A percentile compares a stretch with the other conserved stretches of the same genome.
Evolutionary conservation across 2,113 vertebrate species (phyloP).

Genomic region (Lanius ludovicianus): DNA sequence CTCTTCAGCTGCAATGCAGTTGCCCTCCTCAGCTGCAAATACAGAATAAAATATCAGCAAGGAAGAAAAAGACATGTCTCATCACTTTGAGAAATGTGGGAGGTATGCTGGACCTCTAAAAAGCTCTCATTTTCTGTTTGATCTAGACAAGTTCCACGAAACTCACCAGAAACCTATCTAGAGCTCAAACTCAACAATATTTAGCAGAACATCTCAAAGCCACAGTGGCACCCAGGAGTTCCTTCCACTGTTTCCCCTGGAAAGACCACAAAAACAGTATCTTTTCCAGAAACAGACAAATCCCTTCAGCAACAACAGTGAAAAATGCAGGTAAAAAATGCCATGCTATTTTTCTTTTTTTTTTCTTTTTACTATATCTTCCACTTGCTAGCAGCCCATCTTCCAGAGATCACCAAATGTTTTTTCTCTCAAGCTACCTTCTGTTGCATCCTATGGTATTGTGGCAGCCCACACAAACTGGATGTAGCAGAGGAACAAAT

Average conservation of each 20-base stretch:
- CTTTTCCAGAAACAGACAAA: not conserved
- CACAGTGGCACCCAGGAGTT: not conserved
- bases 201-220: not conserved
- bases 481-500: not conserved
- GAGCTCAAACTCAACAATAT: not conserved
- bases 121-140: slow-evolving; percentile 2
- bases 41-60: not conserved
- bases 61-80: not conserved
- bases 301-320: not conserved
- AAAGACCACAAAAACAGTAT: not conserved
- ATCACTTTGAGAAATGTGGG: not conserved
- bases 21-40: not conserved
- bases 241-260: not conserved
- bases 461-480: not conserved
- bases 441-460: not conserved
- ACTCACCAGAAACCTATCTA: not conserved
- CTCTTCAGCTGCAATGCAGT: not conserved
- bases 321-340: not conserved
- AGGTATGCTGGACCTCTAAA: not conserved
- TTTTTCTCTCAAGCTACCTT: not conserved
- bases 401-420: not conserved
- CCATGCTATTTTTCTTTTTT: not conserved
- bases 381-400: not conserved
- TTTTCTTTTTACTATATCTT: not conserved
- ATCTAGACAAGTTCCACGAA: slow-evolving; percentile 7